Base-by-base conservation (phyloP, 2,113 vertebrate genomes). In the Osmerus mordax region DNA sequence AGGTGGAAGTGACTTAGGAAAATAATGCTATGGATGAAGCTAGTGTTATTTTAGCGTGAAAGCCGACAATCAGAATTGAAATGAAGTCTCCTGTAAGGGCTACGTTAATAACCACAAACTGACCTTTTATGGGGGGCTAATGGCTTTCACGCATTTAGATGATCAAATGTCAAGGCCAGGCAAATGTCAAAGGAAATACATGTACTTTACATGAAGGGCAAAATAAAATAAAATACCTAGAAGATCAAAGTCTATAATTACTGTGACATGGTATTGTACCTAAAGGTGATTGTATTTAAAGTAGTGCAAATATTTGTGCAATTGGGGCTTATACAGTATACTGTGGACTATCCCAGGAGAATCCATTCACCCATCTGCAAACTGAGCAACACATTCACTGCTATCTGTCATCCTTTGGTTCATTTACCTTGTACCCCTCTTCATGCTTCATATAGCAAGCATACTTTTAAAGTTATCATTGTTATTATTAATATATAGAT, bases 131-230 rank as follows among this genome's bases (percentile, higher is more conserved):
- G 4, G 29, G 65, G 67, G 66, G 75, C 74, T 66, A 83, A 82
- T 72, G 69, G 77, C 84, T 86, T 83, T 78, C 70, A 79, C 77
- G 83, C 77, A 86, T 86, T 87, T 74, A 58, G 65, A 75, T 74
- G 71, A 75, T 67, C 75, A 88, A 91, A 89, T 91, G 88, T 88
- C 86, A 91, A 53, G 67, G 75, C 67, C 71, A 78, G 81, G 76
- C 71, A 80, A 86, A 85, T 87, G 84, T 79, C 82, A 84, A 41
- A 54, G 29, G 69, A 83, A 81, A 83, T 81, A 71, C 73, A 86
- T 69, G 66, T 75, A 71, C 78, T 74, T 73, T 41, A 76, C 79
- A 67, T 66, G 6, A 13, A 14, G 1, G 21, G 47, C 23, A 36
- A 61, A 76, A 79, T 62, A 2, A 2, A 23, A 23, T 23, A 1